Evolutionary conservation across 2,888 invertebrate species (phyloP), one percentile per base, ranked within the genome.

Genomic region (Eupithecia exiguata): DNA sequence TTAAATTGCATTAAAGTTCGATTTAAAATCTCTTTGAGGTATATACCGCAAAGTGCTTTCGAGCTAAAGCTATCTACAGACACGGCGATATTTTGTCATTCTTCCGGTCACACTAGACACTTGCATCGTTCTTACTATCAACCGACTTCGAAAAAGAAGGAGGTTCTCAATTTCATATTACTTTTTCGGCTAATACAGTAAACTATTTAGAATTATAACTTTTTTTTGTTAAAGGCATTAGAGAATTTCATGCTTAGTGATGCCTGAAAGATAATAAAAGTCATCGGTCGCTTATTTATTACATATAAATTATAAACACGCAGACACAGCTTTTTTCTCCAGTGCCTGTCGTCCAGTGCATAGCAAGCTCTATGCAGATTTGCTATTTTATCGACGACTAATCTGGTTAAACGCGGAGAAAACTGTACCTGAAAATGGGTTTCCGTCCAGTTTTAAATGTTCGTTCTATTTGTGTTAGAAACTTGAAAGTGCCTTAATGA

Each of bases 1-100:
- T 80, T 78, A 81, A 82, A 83, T 82, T 83, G 82, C 80, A 79
- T 81, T 81, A 80, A 71, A 75, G 72, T 71, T 78, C 72, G 74
- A 74, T 80, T 79, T 75, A 76, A 79, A 79, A 77, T 72, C 63
- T 69, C 71, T 67, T 68, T 78, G 71, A 72, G 76, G 76, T 71
- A 74, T 70, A 69, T 70, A 65, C 70, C 68, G 38, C 68, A 30
- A 53, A 70, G 71, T 70, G 68, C 69, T 69, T 72, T 71, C n/a
- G 18, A 68, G 30, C 35, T 49, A 72, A 72, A 63, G 72, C 68
- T 68, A 62, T 14, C 14, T 73, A 66, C 67, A 16, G 61, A 70
- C 38, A 46, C 38, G 67, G 61, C 67, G n/a, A 46, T 66, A 65
- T 69, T 73, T 70, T 69, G 9, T 18, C 18, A 18, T 36, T n/a